Evolutionary conservation across 2,113 vertebrate species (phyloP).

Genomic region (Echinops telfairi): DNA sequence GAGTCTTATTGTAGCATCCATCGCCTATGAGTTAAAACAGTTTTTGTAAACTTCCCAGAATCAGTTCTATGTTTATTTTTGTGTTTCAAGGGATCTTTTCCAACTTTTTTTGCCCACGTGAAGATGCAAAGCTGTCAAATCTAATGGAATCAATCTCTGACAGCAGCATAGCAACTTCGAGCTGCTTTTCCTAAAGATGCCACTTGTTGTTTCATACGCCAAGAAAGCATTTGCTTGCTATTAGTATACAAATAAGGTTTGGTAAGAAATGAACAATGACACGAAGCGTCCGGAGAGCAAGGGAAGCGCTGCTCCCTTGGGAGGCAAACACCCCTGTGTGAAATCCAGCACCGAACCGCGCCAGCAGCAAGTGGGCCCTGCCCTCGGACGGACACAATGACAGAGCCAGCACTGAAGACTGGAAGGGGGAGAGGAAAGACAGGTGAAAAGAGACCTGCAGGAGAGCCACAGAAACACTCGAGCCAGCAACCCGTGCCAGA

Average conservation of each 20-base stretch:
- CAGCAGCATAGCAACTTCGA: not conserved
- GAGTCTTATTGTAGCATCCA: conserved; percentile 14
- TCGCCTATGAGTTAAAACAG: not conserved
- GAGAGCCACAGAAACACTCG: no score
- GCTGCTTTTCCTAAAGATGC: conserved; percentile 26
- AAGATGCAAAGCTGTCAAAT: not conserved
- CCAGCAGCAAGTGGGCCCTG: no score
- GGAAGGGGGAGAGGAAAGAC: not conserved
- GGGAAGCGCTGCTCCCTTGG: not conserved
- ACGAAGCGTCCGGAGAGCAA: conserved; percentile 8
- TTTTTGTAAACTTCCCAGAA: conserved; percentile 26
- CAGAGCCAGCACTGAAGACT: not conserved
- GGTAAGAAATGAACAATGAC: not conserved
- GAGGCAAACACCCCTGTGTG: not conserved
- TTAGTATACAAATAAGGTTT: not conserved
- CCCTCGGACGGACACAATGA: conserved; percentile 13
- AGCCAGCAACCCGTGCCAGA: no score
- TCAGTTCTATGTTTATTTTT: not conserved
- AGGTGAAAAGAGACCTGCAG: no score
- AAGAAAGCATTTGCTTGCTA: not conserved
- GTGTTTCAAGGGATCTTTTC: not conserved
- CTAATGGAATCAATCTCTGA: not conserved
- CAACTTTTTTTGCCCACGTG: not conserved
- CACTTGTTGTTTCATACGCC: not conserved
- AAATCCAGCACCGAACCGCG: not conserved